A percentile compares a stretch with the other conserved stretches of the same genome.
Conservation (phyloP, 2,888 invertebrate species). For the Dryobotodes eremita region DNA sequence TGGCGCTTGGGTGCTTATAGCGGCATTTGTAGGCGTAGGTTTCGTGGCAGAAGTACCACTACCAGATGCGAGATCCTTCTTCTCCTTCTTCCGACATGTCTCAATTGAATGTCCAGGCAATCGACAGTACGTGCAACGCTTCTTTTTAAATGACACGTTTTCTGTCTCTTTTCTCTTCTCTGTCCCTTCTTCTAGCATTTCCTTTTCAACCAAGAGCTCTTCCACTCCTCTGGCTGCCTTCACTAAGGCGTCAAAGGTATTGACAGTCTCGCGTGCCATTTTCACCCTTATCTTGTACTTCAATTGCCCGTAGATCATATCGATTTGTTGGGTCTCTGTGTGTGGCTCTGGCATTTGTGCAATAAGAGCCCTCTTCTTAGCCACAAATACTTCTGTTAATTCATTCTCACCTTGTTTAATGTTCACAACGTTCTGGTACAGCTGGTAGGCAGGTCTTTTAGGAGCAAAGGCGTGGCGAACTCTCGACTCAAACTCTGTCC, state of each 20-base stretch:
- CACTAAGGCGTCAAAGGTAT: constrained; percentile 23
- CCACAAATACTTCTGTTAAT: constrained; percentile 6
- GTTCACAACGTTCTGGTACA: constrained; percentile 9
- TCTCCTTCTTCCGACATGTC: constrained; percentile 22
- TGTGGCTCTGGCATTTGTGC: constrained; percentile 34
- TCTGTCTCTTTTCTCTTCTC: constrained; percentile 12
- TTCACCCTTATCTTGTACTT: constrained; percentile 25
- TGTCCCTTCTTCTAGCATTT: neutral
- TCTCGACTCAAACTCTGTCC: too few species aligned
- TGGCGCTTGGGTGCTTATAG: constrained; percentile 27
- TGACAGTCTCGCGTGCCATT: constrained; percentile 24
- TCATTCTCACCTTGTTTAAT: constrained; percentile 14
- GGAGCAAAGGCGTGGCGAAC: too few species aligned
- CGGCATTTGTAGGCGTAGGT: too few species aligned
- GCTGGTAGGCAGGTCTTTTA: constrained; percentile 18
- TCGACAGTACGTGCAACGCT: constrained; percentile 17
- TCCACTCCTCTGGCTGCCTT: constrained; percentile 26
- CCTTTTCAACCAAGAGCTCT: constrained; percentile 17
- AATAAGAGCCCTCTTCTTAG: constrained; percentile 16
- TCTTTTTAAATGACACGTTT: constrained; percentile 12
- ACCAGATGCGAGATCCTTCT: constrained; percentile 22
- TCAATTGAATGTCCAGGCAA: too few species aligned
- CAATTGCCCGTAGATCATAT: constrained; percentile 36
- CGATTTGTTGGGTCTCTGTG: constrained; percentile 19
- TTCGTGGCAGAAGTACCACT: constrained; percentile 14